These are phyloP conservation scores for Ariolimax columbianus DNA, from an alignment of 2,888 invertebrate genomes.

Conservation along the genomic window DNA sequence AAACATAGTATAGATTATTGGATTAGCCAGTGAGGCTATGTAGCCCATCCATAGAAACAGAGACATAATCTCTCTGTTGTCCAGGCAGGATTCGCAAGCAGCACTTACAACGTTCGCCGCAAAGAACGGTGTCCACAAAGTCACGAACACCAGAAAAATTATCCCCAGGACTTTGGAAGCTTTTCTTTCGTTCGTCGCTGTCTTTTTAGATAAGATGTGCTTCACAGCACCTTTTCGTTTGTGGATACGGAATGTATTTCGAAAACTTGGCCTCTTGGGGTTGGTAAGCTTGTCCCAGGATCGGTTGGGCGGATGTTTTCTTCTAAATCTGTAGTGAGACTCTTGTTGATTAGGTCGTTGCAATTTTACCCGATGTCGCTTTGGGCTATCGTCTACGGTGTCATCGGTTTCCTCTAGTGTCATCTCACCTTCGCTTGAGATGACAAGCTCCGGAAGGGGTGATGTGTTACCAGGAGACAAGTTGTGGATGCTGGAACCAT, in stretches of 20 bases:
- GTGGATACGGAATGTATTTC: constrained; percentile 54
- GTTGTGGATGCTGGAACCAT: constrained; percentile 22
- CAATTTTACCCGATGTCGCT: constrained; percentile 19
- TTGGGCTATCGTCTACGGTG: constrained; percentile 48
- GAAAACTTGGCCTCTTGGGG: constrained; percentile 48
- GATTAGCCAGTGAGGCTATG: constrained; percentile 77
- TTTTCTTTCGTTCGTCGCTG: constrained; percentile 75
- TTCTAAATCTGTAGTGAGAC: constrained; percentile 18
- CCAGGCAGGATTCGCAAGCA: constrained; percentile 68
- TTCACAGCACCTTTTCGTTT: constrained; percentile 49
- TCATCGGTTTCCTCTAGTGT: constrained; percentile 54
- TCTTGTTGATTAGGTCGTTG: constrained; percentile 11
- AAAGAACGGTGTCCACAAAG: constrained; percentile 78
- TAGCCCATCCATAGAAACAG: constrained; percentile 78
- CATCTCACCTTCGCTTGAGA: constrained; percentile 54
- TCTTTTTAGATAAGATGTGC: constrained; percentile 66
- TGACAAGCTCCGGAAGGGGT: constrained; percentile 27
- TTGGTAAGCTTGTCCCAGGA: not conserved
- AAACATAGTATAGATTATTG: constrained; percentile 79
- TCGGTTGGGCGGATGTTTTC: not conserved
- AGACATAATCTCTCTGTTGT: constrained; percentile 69
- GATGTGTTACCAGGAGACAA: constrained; percentile 27
- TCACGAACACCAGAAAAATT: constrained; percentile 78
- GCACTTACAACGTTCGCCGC: constrained; percentile 75
- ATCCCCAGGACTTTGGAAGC: constrained; percentile 78